Evolutionary conservation across 2,797 vertebrate species (phyloP).

Genomic region (Parauchenoglanis ngamensis): DNA sequence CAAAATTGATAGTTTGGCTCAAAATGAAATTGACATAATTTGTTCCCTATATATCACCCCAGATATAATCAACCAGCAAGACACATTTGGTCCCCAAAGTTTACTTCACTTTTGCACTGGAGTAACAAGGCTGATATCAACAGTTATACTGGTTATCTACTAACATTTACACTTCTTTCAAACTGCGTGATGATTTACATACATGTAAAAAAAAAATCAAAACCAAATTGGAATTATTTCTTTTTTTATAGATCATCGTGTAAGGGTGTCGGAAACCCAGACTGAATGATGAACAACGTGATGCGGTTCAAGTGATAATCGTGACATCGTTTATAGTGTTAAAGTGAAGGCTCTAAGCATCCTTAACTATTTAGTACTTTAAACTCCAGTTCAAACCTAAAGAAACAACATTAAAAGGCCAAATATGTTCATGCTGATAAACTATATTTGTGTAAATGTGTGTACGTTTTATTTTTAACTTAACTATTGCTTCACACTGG

Average conservation of each 20-base stretch:
- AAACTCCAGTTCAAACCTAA: neutral
- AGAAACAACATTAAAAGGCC: conserved; percentile 37
- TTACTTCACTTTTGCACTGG: neutral
- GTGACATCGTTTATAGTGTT: too few species aligned
- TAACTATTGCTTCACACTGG: neutral
- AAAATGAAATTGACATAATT: neutral
- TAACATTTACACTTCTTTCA: too few species aligned
- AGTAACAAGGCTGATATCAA: neutral
- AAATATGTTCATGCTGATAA: conserved; percentile 54
- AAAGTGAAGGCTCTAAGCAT: neutral
- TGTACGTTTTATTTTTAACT: neutral
- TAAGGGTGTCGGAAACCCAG: neutral
- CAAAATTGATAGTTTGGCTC: neutral
- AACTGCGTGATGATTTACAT: too few species aligned
- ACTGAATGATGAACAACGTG: neutral
- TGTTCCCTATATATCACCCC: neutral
- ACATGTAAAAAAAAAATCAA: neutral
- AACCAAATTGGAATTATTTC: neutral
- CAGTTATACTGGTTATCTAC: neutral
- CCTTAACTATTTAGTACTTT: neutral
- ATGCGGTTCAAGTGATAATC: neutral
- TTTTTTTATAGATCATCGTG: neutral
- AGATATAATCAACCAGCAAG: neutral
- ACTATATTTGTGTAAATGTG: conserved; percentile 18
- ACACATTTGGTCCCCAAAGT: neutral